These are phyloP conservation scores for Apeira syringaria DNA, from an alignment of 2,888 invertebrate genomes.

Conservation along the genomic window DNA sequence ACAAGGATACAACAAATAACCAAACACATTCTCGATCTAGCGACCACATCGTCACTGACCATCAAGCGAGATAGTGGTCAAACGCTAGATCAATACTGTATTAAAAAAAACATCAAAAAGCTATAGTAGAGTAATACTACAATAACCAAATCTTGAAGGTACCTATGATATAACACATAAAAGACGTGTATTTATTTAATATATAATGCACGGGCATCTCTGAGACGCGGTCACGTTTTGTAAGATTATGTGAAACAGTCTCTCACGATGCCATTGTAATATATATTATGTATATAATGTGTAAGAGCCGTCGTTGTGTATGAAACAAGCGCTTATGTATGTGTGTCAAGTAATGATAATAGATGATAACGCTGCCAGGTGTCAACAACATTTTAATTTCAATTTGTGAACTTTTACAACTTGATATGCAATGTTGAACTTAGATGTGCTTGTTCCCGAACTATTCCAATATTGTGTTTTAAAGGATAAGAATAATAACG, in stretches of 20 bases:
- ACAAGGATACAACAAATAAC: no score
- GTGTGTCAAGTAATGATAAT: slow-evolving; percentile 38
- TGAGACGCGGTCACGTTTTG: slow-evolving; percentile 42
- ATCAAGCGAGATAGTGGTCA: no score
- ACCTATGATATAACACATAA: slow-evolving; percentile 21
- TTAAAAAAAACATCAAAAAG: no score
- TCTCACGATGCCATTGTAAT: slow-evolving; percentile 40
- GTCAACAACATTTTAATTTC: slow-evolving; percentile 18
- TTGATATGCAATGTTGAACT: no score
- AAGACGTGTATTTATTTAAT: slow-evolving; percentile 17
- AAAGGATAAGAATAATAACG: no score
- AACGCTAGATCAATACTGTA: no score
- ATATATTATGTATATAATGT: not conserved
- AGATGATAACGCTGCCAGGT: slow-evolving; percentile 26
- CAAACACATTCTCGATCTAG: no score
- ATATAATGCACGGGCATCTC: slow-evolving; percentile 17
- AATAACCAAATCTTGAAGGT: slow-evolving; percentile 6
- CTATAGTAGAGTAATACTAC: no score
- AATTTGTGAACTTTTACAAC: not conserved
- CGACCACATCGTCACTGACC: no score
- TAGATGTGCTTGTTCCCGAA: no score
- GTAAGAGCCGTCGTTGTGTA: not conserved
- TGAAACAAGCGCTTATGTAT: slow-evolving; percentile 14
- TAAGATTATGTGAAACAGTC: slow-evolving; percentile 38
- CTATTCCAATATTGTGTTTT: no score